Conservation (phyloP, 37 sponge, comb jelly and placozoan genomes). For the Beroe ovata region DNA sequence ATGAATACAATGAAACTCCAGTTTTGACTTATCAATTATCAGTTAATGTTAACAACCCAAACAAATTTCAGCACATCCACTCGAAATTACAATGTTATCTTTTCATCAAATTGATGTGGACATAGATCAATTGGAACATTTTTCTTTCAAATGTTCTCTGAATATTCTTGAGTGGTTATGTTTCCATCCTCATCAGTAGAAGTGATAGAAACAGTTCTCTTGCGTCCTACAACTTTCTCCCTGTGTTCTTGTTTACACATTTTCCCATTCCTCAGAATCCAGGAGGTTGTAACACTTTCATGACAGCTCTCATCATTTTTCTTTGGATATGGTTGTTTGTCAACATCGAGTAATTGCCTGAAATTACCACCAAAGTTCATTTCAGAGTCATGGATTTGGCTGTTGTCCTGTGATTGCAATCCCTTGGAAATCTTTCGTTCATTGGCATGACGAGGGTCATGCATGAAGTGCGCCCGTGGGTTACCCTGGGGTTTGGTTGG, state of each 20-base stretch:
- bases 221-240: background rate
- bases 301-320: background rate
- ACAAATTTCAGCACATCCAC: background rate
- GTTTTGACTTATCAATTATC: no score
- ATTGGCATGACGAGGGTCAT: slow-evolving; percentile 29
- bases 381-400: background rate
- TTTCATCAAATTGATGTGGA: background rate
- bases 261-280: slow-evolving; percentile 26
- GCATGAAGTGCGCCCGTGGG: slow-evolving; percentile 24
- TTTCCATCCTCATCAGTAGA: slow-evolving; percentile 66
- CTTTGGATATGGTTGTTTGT: background rate
- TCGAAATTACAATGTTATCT: background rate
- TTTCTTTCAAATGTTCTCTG: slow-evolving; percentile 28
- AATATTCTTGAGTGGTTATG: slow-evolving; percentile 10
- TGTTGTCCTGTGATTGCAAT: background rate
- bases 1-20: background rate
- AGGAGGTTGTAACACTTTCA: background rate
- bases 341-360: background rate
- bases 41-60: background rate
- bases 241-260: slow-evolving; percentile 32
- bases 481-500: background rate
- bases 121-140: background rate
- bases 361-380: slow-evolving; percentile 15
- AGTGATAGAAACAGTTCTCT: background rate
- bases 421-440: background rate